These are phyloP conservation scores for Chondrosia reniformis DNA, from an alignment of 37 sponge, comb jelly and placozoan species.

Conservation along the genomic window DNA sequence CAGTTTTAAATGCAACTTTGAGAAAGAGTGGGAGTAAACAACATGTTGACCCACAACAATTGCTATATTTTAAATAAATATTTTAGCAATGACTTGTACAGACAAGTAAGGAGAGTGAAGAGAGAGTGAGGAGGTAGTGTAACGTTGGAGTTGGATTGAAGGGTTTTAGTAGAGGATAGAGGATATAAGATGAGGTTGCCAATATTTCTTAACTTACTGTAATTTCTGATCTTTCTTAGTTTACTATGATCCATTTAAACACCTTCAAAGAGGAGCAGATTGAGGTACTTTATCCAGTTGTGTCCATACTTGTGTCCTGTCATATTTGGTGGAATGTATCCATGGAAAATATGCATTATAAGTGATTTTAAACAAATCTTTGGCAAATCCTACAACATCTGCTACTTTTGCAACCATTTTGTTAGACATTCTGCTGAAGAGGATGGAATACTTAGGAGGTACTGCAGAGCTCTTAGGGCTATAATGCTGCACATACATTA, in stretches of 20 bases:
- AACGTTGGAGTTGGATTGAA: too few relatives aligned
- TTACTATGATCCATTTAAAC: conserved; percentile 74
- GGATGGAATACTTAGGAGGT: conserved; percentile 67
- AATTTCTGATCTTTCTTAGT: conserved; percentile 32
- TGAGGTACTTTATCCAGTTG: conserved; percentile 13
- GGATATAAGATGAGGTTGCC: too few relatives aligned
- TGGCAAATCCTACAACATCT: conserved; percentile 74
- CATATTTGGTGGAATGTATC: conserved; percentile 82
- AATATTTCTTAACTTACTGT: too few relatives aligned
- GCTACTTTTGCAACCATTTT: conserved; percentile 87
- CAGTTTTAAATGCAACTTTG: too few relatives aligned
- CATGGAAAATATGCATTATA: conserved; percentile 92
- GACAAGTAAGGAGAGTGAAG: not conserved
- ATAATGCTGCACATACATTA: too few relatives aligned
- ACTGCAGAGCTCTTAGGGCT: too few relatives aligned
- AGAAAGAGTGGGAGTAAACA: too few relatives aligned
- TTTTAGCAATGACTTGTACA: not conserved
- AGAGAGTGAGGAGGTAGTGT: not conserved
- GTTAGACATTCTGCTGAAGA: conserved; percentile 71
- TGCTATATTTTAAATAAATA: too few relatives aligned
- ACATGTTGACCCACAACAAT: too few relatives aligned
- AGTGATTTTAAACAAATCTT: conserved; percentile 65
- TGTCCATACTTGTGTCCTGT: not conserved
- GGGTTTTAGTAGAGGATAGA: too few relatives aligned
- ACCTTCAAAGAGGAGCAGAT: conserved; percentile 82